Percentiles rank a stretch among this genome's conserved stretches.
Conservation (phyloP, 2,888 invertebrate genomes). For the Pyrochroa serraticornis region DNA sequence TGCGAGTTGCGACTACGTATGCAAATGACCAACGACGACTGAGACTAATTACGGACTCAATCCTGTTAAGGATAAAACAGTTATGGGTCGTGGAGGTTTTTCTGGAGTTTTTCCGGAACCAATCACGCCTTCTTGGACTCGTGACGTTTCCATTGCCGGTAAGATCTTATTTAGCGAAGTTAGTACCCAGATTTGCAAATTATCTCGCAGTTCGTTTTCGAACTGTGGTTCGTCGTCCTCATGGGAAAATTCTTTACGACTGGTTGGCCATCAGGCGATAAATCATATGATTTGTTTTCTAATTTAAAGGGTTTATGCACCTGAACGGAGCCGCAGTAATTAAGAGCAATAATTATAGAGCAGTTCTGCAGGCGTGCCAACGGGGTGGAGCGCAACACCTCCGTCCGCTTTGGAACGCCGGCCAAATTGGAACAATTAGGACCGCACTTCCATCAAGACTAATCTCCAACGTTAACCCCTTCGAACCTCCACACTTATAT, state of each 20-base stretch:
- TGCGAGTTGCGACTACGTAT: neutral
- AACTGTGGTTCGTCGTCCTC: conserved; percentile 15
- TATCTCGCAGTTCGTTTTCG: conserved; percentile 29
- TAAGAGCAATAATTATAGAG: conserved; percentile 26
- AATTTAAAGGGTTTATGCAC: conserved; percentile 14
- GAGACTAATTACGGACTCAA: conserved; percentile 7
- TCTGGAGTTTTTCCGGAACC: conserved; percentile 13
- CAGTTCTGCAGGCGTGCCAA: conserved; percentile 21
- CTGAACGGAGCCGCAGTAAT: conserved; percentile 11
- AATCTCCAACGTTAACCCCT: too few species aligned
- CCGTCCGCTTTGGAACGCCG: conserved; percentile 8
- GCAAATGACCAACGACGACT: neutral
- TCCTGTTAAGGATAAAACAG: conserved; percentile 3
- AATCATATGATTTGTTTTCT: conserved; percentile 17
- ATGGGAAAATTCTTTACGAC: conserved; percentile 11
- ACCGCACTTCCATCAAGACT: neutral
- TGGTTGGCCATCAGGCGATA: neutral
- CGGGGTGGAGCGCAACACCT: conserved; percentile 27
- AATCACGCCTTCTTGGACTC: conserved; percentile 48
- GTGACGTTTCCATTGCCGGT: conserved; percentile 45
- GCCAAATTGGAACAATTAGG: conserved; percentile 23
- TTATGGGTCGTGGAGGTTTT: conserved; percentile 16
- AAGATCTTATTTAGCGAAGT: conserved; percentile 45
- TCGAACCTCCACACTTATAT: too few species aligned
- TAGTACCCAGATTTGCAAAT: conserved; percentile 41